phyloP scores from a whole-genome alignment of 64 coral and sea anemone species.

The Anthopleura sola region DNA sequence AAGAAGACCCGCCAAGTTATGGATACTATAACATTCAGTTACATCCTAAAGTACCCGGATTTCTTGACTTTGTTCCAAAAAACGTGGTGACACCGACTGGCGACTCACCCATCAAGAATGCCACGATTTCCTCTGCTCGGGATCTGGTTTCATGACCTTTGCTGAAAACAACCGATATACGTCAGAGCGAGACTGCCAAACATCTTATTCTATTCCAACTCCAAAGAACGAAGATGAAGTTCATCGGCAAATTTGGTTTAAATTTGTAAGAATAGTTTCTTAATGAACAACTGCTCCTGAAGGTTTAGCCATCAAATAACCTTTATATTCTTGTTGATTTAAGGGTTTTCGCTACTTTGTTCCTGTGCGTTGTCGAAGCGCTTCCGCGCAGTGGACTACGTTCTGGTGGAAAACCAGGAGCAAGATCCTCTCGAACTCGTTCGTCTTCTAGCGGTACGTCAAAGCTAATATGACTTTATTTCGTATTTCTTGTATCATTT shows the following conservation, averaged over 20 bases:
- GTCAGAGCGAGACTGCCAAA: conserved; percentile 6
- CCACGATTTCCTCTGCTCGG: conserved; percentile 1
- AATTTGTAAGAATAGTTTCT: not conserved
- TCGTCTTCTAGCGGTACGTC: not conserved
- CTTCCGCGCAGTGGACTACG: not conserved
- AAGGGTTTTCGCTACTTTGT: not conserved
- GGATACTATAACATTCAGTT: not conserved
- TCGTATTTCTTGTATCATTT: not conserved
- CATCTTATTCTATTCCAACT: not conserved
- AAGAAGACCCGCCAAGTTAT: not conserved
- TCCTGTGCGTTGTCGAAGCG: not conserved
- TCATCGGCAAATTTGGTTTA: not conserved
- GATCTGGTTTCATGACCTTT: conserved; percentile 19
- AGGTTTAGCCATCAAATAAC: not conserved
- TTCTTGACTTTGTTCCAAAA: not conserved
- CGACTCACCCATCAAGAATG: conserved; percentile 14
- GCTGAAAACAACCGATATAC: not conserved
- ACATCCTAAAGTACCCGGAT: not conserved
- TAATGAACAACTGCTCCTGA: not conserved
- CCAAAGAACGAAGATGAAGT: not conserved
- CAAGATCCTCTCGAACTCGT: not conserved
- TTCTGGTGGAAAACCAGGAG: too few relatives aligned
- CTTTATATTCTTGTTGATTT: not conserved
- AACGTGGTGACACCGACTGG: not conserved
- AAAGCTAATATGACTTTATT: not conserved